phyloP scores from a whole-genome alignment of 2,888 invertebrate genomes.

The Lacanobia wlatinum region DNA sequence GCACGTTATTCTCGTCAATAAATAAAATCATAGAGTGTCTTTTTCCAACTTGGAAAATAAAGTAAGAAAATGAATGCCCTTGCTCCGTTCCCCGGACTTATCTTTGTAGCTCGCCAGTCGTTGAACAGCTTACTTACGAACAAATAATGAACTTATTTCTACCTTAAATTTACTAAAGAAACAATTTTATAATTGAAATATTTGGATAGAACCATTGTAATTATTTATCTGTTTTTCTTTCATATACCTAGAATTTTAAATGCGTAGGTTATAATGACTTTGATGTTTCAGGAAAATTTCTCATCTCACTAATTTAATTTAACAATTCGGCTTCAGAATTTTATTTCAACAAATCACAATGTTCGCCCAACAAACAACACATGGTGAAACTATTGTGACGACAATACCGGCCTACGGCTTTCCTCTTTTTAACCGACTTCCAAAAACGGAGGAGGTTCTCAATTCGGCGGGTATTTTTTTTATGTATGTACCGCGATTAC shows the following conservation, averaged over 20 bases:
- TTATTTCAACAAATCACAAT: conserved; percentile 13
- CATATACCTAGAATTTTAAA: not conserved
- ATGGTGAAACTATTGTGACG: conserved; percentile 29
- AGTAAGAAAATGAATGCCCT: conserved; percentile 30
- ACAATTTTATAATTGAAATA: conserved; percentile 10
- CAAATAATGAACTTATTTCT: conserved; percentile 43
- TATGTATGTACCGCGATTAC: too few relatives aligned
- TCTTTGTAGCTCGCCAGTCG: conserved; percentile 36
- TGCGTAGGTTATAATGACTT: not conserved
- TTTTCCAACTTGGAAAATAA: conserved; percentile 42
- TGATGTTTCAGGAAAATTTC: not conserved
- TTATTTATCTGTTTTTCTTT: conserved; percentile 10
- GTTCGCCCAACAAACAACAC: conserved; percentile 4
- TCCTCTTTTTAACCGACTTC: too few relatives aligned
- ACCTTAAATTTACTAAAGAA: conserved; percentile 24
- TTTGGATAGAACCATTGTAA: not conserved
- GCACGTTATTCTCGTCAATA: conserved; percentile 38
- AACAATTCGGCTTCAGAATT: conserved; percentile 14
- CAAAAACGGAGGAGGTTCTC: too few relatives aligned
- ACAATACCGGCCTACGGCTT: conserved; percentile 28
- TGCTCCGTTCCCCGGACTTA: conserved; percentile 35
- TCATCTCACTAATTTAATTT: conserved; percentile 11
- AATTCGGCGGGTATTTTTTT: too few relatives aligned
- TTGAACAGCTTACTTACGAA: conserved; percentile 44
- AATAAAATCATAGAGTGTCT: conserved; percentile 33